Evolutionary conservation across 2,888 invertebrate species (phyloP), one percentile per base, ranked within the genome.

Genomic region (Clivina fossor): DNA sequence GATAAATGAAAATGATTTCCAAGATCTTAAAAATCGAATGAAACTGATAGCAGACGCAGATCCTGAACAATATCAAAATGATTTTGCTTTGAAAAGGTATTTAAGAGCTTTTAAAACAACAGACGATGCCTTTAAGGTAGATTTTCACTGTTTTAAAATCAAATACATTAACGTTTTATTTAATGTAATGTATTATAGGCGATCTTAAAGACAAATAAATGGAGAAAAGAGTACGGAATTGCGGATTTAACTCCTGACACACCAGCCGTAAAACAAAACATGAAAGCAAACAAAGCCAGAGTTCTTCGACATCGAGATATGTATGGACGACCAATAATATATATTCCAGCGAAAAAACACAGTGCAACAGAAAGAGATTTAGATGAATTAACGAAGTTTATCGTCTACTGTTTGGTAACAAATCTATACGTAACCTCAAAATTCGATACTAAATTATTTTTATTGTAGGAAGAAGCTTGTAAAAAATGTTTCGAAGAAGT

Each of bases 401-500:
- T 89, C 68, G 88, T 90, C 7, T 83, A 80, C 68, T 86, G 86
- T 66, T 74, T 89, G 76, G 85, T 85, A 74, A 75, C 77, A 72
- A 24, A 24, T 24, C 4, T 24, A 24, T 24, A 7, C 33, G 13
- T 30, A 37, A 50, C 22, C 28, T 48, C 15, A 18, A 18, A 28
- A 47, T 50, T 48, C 15, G 11, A 22, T 44, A 26, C 35, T 2
- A 24, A 24, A 65, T 37, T 58, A n/a, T n/a, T n/a, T n/a, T 47
- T 35, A 33, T 64, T 66, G n/a, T 69, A 85, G 85, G 89, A 90
- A 70, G 83, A 85, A 66, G 86, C 85, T 1, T 86, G 87, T 69
- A 84, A 84, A 67, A 83, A 79, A 67, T 89, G 88, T 72, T 86
- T 88, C 70, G 88, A 89, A 69, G 88, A 88, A 71, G 85, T 88